These are phyloP conservation scores for Edolisoma coerulescens DNA, from an alignment of 2,113 vertebrate genomes.

Conservation along the genomic window DNA sequence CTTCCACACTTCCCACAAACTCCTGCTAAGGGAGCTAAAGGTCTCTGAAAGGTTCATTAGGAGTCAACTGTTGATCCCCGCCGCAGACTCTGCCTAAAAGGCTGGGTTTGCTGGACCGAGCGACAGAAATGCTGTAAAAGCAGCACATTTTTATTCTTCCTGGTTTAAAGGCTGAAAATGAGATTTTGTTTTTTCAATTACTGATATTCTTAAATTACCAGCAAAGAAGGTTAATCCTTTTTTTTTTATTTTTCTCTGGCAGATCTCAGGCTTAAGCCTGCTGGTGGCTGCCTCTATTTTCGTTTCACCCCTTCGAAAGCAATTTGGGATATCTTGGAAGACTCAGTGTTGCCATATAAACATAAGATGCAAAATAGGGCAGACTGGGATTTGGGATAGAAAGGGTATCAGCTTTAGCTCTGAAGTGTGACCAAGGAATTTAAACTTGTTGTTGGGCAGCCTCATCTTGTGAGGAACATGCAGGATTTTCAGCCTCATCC, in stretches of 20 bases:
- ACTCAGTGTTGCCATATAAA: neutral
- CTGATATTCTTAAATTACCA: neutral
- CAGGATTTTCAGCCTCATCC: neutral
- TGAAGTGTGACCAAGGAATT: neutral
- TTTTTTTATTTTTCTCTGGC: neutral
- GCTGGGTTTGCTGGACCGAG: neutral
- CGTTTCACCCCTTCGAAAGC: neutral
- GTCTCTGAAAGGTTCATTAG: neutral
- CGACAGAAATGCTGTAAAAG: rapidly evolving
- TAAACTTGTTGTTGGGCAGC: neutral
- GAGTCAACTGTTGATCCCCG: neutral
- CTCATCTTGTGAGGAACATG: neutral
- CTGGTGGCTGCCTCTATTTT: neutral
- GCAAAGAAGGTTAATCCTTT: neutral
- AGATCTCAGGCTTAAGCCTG: neutral
- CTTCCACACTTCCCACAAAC: neutral
- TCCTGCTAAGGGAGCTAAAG: neutral
- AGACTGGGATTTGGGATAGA: neutral
- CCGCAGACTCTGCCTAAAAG: neutral
- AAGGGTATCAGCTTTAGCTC: neutral
- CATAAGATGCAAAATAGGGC: neutral
- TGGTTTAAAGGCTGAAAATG: neutral
- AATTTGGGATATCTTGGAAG: neutral
- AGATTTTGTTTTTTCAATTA: neutral
- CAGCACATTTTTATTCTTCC: neutral